These are phyloP conservation scores for Euthynnus affinis DNA, from an alignment of 2,797 vertebrate species.

Conservation along the genomic window DNA sequence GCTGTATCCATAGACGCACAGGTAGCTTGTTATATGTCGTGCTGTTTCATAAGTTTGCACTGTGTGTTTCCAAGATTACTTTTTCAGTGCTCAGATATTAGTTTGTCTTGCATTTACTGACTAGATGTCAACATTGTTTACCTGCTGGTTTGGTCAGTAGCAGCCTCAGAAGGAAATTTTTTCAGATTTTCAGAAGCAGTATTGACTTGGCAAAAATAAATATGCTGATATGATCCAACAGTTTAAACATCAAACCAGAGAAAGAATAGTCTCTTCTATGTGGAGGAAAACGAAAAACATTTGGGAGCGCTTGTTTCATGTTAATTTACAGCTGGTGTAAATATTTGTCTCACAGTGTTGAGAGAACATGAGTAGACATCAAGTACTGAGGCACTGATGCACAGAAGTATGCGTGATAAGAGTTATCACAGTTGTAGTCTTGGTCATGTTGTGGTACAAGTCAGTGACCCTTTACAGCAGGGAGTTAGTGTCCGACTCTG, in stretches of 20 bases:
- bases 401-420: constrained; percentile 32
- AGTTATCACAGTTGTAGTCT: constrained; percentile 6
- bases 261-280: not conserved
- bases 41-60: not conserved
- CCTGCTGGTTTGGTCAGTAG: not conserved
- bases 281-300: not conserved
- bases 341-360: not conserved
- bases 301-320: not conserved
- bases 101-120: not conserved
- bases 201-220: not conserved
- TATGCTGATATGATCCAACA: not conserved
- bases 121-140: not conserved
- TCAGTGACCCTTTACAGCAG: too few species aligned
- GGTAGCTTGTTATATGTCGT: not conserved
- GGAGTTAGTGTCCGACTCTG: too few species aligned
- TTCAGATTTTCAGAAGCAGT: not conserved
- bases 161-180: not conserved
- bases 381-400: constrained; percentile 2
- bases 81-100: not conserved
- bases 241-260: not conserved
- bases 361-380: not conserved
- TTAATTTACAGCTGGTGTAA: not conserved
- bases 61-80: not conserved
- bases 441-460: not conserved
- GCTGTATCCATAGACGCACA: not conserved